phyloP scores from a whole-genome alignment of 2,797 vertebrate species.

The Zenarchopterus dispar region DNA sequence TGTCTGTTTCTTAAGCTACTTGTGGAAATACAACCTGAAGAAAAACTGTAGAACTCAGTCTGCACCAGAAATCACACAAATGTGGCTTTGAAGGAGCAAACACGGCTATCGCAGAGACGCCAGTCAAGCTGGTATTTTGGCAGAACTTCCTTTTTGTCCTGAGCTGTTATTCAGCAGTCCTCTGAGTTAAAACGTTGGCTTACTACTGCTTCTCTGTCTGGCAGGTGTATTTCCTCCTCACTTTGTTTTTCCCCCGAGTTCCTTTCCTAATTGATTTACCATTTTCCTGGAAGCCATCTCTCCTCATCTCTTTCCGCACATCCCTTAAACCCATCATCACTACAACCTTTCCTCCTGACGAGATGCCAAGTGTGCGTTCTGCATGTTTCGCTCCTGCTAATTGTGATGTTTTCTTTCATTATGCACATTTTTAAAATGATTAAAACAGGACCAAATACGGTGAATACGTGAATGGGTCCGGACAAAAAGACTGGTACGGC shows the following conservation, averaged over 20 bases:
- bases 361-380: constrained; percentile 56
- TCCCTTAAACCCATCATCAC: constrained; percentile 74
- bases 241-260: constrained; percentile 73
- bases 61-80: not conserved
- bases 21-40: not conserved
- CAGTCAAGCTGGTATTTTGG: not conserved
- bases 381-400: constrained; percentile 70
- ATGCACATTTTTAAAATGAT: constrained; percentile 71
- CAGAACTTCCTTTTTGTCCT: constrained; percentile 15
- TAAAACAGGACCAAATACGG: constrained; percentile 66
- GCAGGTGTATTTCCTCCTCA: constrained; percentile 77
- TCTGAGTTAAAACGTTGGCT: constrained; percentile 38
- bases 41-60: not conserved
- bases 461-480: constrained; percentile 52
- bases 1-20: not conserved
- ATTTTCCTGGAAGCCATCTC: constrained; percentile 67
- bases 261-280: constrained; percentile 69
- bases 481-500: constrained; percentile 40
- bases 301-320: constrained; percentile 56
- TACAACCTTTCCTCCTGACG: constrained; percentile 45
- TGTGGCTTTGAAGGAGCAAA: not conserved
- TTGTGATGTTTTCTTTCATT: constrained; percentile 76
- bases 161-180: constrained; percentile 44
- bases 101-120: not conserved
- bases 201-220: constrained; percentile 55